Percentiles rank a stretch among this genome's conserved stretches.
phyloP scores from a whole-genome alignment of 2,888 invertebrate genomes.

The Hipparchia semele region DNA sequence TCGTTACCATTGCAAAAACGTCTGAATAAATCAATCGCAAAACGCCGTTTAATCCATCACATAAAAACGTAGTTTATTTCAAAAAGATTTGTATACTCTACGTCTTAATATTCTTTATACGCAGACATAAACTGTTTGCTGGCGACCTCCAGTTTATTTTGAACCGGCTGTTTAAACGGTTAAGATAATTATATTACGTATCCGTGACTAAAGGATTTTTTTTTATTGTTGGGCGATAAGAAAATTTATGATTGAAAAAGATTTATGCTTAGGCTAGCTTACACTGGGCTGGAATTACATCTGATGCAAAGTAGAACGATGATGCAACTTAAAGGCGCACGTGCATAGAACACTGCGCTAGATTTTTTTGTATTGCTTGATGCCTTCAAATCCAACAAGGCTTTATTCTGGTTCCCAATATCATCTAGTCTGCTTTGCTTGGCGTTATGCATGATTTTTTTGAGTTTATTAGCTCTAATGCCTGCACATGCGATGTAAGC shows the following conservation, averaged over 20 bases:
- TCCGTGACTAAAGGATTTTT: conserved; percentile 41
- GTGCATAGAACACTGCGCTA: no score
- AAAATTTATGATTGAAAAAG: background rate
- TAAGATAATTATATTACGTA: conserved; percentile 33
- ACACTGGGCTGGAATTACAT: no score
- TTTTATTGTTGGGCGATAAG: conserved; percentile 34
- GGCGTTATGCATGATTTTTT: no score
- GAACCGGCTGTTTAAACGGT: conserved; percentile 38
- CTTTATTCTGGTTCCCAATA: no score
- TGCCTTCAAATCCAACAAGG: no score
- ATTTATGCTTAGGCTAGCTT: no score
- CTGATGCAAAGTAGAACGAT: no score
- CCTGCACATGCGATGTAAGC: no score
- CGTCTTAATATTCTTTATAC: conserved; percentile 15
- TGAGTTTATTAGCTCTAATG: no score
- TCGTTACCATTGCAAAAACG: background rate
- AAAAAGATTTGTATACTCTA: conserved; percentile 25
- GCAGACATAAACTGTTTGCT: conserved; percentile 23
- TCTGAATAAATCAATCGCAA: background rate
- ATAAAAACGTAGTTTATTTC: conserved; percentile 11
- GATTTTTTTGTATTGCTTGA: no score
- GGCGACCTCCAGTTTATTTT: conserved; percentile 41
- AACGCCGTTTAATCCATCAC: background rate
- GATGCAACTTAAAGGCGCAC: no score
- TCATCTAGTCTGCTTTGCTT: no score